Conservation (phyloP, 1,140 invertebrate species). For the Scylla paramamosain region DNA sequence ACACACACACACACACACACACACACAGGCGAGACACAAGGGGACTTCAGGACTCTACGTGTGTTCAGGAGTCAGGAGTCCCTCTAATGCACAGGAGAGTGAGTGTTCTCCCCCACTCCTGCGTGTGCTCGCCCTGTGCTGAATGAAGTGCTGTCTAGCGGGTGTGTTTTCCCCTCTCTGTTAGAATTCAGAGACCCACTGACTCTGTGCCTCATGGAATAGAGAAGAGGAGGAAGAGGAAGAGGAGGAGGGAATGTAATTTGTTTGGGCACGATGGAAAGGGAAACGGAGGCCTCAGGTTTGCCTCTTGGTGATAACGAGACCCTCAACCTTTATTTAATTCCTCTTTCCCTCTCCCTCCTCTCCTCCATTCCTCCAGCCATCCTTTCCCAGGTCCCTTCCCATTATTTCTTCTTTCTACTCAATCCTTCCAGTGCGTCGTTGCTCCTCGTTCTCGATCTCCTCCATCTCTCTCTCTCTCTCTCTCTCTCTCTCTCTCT, state of each 20-base stretch:
- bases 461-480: not conserved
- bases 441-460: not conserved
- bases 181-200: not conserved
- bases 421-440: not conserved
- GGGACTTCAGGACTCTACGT: not conserved
- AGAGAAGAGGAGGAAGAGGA: not conserved
- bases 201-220: not conserved
- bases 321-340: not conserved
- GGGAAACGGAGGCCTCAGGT: not conserved
- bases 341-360: not conserved
- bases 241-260: not conserved
- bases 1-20: not conserved
- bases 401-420: not conserved
- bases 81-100: not conserved
- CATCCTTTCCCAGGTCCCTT: not conserved
- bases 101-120: not conserved
- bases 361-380: not conserved
- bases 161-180: not conserved
- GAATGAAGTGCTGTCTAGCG: constrained; percentile 12
- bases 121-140: not conserved
- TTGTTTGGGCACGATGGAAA: not conserved
- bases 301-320: not conserved
- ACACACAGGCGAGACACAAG: not conserved
- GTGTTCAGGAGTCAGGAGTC: not conserved
- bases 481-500: not conserved